Evolutionary conservation across 1,140 invertebrate species (phyloP).

Genomic region (Helicorthomorpha holstii): DNA sequence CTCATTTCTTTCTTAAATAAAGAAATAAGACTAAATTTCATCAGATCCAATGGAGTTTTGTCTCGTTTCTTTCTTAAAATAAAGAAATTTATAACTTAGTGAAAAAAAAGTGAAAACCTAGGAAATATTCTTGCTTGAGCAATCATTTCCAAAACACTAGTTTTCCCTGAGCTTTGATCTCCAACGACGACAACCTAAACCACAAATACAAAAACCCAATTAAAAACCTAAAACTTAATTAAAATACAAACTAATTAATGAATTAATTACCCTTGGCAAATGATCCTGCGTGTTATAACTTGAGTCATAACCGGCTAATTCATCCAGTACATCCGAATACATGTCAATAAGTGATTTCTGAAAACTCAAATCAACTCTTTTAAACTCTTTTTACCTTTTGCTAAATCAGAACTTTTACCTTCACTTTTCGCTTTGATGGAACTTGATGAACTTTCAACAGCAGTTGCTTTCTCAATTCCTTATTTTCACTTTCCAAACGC

Average conservation of each 20-base stretch:
- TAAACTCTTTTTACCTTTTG: too few species aligned
- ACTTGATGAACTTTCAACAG: slow-evolving; percentile 56
- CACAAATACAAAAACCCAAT: slow-evolving; percentile 1
- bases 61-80: too few species aligned
- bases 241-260: background rate
- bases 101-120: too few species aligned
- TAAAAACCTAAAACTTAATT: background rate
- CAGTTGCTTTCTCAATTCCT: slow-evolving; percentile 83
- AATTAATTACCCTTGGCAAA: slow-evolving; percentile 54
- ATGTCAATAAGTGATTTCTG: slow-evolving; percentile 94
- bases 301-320: slow-evolving; percentile 76
- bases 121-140: slow-evolving; percentile 96
- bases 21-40: too few species aligned
- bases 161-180: slow-evolving; percentile 98
- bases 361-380: slow-evolving; percentile 17
- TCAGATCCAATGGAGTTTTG: too few species aligned
- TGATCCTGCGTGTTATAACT: slow-evolving; percentile 89
- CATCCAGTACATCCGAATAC: slow-evolving; percentile 98
- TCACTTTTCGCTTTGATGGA: slow-evolving; percentile 53
- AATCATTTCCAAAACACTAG: slow-evolving; percentile 96
- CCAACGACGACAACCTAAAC: slow-evolving; percentile 88
- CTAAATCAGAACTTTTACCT: too few species aligned
- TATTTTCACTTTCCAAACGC: slow-evolving; percentile 88
- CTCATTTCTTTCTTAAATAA: too few species aligned
- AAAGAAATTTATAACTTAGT: too few species aligned